Conservation (phyloP, 2,113 vertebrate species). For the Opisthocomus hoazin region DNA sequence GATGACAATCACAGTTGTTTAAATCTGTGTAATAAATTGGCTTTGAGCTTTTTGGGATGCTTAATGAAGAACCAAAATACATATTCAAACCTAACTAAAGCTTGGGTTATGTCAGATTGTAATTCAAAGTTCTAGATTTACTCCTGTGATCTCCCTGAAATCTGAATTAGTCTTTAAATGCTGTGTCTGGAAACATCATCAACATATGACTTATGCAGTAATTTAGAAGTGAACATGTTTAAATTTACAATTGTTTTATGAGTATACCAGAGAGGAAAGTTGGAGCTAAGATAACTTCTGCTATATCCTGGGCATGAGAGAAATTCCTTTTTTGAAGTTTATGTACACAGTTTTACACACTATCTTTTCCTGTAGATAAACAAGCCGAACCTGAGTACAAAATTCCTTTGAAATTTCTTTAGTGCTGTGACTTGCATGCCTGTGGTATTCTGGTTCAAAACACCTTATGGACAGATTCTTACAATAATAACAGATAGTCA, state of each 20-base stretch:
- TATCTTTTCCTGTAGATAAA: slow-evolving; percentile 19
- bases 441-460: neutral
- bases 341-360: neutral
- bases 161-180: neutral
- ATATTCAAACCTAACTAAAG: neutral
- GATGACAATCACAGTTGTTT: neutral
- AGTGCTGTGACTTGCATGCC: neutral
- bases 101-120: neutral
- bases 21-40: neutral
- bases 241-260: neutral
- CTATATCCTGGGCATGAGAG: slow-evolving; percentile 1
- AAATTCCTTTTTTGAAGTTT: slow-evolving; percentile 14
- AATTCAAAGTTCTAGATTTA: neutral
- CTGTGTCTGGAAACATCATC: neutral
- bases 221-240: neutral
- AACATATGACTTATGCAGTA: neutral
- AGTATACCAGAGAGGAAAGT: neutral
- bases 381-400: slow-evolving; percentile 26
- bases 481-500: no score
- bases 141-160: neutral
- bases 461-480: neutral
- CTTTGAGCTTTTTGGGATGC: neutral
- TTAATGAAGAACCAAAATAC: neutral
- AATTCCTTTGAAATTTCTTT: neutral
- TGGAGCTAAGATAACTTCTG: neutral